Evolutionary conservation across 1,140 invertebrate species (phyloP), one percentile per base, ranked within the genome.

Genomic region (Lordiphosa mommai): DNA sequence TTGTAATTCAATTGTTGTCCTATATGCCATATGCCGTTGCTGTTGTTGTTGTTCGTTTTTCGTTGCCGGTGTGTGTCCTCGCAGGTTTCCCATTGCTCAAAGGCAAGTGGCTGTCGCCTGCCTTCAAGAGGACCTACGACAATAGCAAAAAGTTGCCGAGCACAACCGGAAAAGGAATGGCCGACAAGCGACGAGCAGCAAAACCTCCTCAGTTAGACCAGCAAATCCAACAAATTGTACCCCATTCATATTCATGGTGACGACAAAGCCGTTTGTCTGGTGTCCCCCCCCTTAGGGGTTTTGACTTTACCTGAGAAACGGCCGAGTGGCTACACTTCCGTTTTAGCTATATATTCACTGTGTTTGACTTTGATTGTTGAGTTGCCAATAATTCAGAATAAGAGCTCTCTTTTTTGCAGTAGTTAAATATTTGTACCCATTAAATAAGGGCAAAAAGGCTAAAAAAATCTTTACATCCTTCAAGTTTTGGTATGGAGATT

Each of bases 1-100:
- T 74, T 80, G 74, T 80, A 80, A 80, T 80, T 80, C 74, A 80
- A 80, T 80, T 80, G 74, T 80, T 71, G 74, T 79, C 56, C 60
- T 67, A 69, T 80, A 48, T 64, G 53, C 34, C 53, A 34, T 49
- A 36, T 58, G 58, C 37, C 32, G 30, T 38, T 51, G 32, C 9
- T 40, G 44, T 12, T 46, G 58, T 29, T 20, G 48, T 20, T 65
- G 20, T 20, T 20, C n/a, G n/a, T n/a, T n/a, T n/a, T n/a, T n/a
- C n/a, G n/a, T n/a, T n/a, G n/a, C n/a, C n/a, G 51, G 34, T 49
- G 49, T 70, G 52, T 61, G 49, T 59, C 43, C 29, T 64, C 56
- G 49, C 71, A 53, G 72, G 38, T 61, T 61, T 57, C 67, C 17
- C 27, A 49, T 46, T 48, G 65, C 65, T 36, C 36, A 14, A 29